phyloP scores from a whole-genome alignment of 2,888 invertebrate species.

The Cephus runcator region DNA sequence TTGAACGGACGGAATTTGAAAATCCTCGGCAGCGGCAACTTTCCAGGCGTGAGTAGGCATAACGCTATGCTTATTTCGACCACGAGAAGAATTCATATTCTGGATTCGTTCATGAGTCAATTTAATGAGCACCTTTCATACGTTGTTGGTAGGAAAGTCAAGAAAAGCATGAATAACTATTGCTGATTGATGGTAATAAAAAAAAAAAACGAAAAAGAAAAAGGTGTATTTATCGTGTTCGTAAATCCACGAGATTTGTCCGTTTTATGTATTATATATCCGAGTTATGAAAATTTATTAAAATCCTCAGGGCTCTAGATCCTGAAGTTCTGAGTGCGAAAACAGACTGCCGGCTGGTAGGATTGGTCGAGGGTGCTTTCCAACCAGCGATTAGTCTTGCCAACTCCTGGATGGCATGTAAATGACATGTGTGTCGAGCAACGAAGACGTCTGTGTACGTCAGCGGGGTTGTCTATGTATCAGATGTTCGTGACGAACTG shows the following conservation, averaged over 20 bases:
- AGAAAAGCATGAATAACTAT: background rate
- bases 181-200: background rate
- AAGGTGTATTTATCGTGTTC: background rate
- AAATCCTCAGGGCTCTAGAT: background rate
- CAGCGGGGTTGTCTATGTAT: background rate
- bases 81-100: background rate
- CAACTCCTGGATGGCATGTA: constrained; percentile 17
- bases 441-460: background rate
- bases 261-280: background rate
- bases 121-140: background rate
- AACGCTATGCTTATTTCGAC: background rate
- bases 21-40: background rate
- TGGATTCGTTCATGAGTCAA: background rate
- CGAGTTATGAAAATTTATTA: background rate
- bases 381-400: constrained; percentile 24
- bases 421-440: constrained; percentile 25
- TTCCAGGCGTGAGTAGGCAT: background rate
- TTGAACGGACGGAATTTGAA: background rate
- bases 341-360: constrained; percentile 21
- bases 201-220: no score
- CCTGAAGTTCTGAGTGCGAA: constrained; percentile 9
- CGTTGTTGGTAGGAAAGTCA: background rate
- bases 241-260: background rate
- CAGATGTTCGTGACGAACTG: background rate
- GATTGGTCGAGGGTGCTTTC: constrained; percentile 24